Evolutionary conservation across 2,113 vertebrate genomes (phyloP).

Genomic region (Sus scrofa): T2T-Sscrofa CM000814.6:142635001-142635500

Average conservation of each 20-base stretch:
- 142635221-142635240: too few species aligned
- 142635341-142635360: not conserved
- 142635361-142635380: not conserved
- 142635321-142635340: not conserved
- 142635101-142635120: not conserved
- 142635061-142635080: not conserved
- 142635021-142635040: not conserved
- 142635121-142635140: not conserved
- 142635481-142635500: not conserved
- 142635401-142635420: not conserved
- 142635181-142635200: too few species aligned
- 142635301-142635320: not conserved
- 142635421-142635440: rapidly evolving
- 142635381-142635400: not conserved
- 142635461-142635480: not conserved
- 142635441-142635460: too few species aligned
- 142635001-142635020: too few species aligned
- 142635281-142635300: not conserved
- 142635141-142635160: not conserved
- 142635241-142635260: not conserved
- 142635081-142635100: not conserved
- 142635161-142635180: not conserved
- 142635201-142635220: not conserved
- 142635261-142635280: not conserved
- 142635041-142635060: not conserved